Evolutionary conservation across 2,797 vertebrate species (phyloP).

Genomic region (Enteromius treurensis): DNA sequence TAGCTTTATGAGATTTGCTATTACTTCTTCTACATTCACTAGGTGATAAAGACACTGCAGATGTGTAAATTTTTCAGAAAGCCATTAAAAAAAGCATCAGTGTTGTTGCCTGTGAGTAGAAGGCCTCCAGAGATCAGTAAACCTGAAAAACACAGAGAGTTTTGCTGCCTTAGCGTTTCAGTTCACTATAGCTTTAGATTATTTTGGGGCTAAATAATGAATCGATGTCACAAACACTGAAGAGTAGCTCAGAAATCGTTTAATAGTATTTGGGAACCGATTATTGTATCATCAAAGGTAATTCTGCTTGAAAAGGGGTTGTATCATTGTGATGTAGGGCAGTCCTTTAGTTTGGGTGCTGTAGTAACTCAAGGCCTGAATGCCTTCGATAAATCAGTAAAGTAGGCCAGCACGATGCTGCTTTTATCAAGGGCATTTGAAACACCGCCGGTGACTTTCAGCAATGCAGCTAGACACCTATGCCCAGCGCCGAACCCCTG

Average conservation of each 20-base stretch:
- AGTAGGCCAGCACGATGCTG: constrained; percentile 44
- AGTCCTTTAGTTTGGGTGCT: constrained; percentile 24
- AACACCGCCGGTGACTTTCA: constrained; percentile 33
- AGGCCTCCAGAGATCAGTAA: constrained; percentile 15
- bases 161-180: constrained; percentile 4
- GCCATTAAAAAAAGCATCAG: background rate
- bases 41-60: background rate
- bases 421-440: constrained; percentile 42
- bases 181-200: background rate
- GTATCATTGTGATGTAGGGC: constrained; percentile 36
- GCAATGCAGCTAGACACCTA: background rate
- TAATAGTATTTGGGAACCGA: background rate
- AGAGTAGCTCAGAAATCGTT: background rate
- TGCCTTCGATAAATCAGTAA: constrained; percentile 30
- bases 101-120: background rate
- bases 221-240: background rate
- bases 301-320: constrained; percentile 5
- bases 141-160: constrained; percentile 3
- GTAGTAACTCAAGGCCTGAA: constrained; percentile 30
- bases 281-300: constrained; percentile 10
- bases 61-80: background rate
- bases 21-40: background rate
- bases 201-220: constrained; percentile 2
- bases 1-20: background rate
- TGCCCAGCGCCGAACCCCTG: background rate